Evolutionary conservation across 1,140 invertebrate genomes (phyloP).

Genomic region (Euura saliciscinereae): DNA sequence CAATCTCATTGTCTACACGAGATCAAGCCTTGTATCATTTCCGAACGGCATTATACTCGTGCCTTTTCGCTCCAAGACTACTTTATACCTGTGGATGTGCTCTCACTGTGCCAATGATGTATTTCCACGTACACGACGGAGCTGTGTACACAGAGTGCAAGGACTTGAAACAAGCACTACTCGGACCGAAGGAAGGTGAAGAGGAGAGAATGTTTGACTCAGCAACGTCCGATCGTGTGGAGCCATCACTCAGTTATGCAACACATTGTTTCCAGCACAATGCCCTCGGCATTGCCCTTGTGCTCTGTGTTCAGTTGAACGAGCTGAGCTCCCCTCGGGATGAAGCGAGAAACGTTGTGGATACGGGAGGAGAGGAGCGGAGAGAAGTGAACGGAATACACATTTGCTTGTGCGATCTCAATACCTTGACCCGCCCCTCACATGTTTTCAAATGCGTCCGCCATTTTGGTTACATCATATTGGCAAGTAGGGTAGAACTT

Average conservation of each 20-base stretch:
- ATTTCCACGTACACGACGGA: too few species aligned
- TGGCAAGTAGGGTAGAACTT: too few species aligned
- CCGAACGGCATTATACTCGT: not conserved
- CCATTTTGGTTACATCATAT: too few species aligned
- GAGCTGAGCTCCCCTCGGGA: not conserved
- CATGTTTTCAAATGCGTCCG: too few species aligned
- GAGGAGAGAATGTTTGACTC: not conserved
- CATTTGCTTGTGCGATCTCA: too few species aligned
- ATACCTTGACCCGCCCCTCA: too few species aligned
- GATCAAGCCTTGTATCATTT: conserved; percentile 5
- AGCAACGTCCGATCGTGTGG: conserved; percentile 6
- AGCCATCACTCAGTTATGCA: not conserved
- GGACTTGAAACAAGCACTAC: not conserved
- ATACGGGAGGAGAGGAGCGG: too few species aligned
- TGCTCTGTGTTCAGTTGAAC: not conserved
- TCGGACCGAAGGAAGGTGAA: not conserved
- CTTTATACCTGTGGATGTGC: not conserved
- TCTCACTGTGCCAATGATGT: not conserved
- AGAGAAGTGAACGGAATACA: too few species aligned
- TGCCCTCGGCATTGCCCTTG: not conserved
- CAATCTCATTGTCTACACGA: conserved; percentile 1
- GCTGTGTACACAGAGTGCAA: not conserved
- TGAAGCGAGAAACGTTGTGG: too few species aligned
- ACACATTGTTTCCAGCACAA: conserved; percentile 1
- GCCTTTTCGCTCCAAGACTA: not conserved